Percentiles rank a stretch among this genome's conserved stretches.
Evolutionary conservation across 2,113 vertebrate genomes (phyloP).

Genomic region (Misgurnus anguillicaudatus): DNA sequence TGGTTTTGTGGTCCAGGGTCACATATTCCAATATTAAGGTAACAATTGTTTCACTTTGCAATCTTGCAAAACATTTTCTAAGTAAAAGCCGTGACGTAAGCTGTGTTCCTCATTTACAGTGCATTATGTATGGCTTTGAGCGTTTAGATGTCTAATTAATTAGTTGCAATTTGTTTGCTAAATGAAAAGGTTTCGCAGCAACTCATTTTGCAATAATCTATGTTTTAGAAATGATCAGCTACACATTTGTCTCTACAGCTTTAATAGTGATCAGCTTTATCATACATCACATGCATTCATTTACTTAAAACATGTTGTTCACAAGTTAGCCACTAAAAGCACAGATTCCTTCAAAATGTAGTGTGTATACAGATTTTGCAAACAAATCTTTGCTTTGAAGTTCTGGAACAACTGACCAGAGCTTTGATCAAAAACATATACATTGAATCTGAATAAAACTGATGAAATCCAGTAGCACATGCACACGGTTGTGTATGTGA

Average conservation of each 20-base stretch:
- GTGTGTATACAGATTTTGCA: background rate
- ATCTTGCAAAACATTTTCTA: background rate
- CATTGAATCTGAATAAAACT: background rate
- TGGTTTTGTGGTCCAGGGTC: too few species aligned
- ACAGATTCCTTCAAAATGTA: conserved; percentile 3
- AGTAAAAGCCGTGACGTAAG: background rate
- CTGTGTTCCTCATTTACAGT: background rate
- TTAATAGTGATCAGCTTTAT: background rate
- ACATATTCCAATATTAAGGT: too few species aligned
- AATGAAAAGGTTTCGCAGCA: background rate
- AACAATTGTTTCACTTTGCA: background rate
- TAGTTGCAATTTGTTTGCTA: background rate
- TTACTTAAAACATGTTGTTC: background rate
- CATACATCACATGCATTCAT: background rate
- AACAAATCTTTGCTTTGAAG: background rate
- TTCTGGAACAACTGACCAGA: background rate
- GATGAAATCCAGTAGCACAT: background rate
- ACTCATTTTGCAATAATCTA: conserved; percentile 1
- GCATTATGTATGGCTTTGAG: background rate
- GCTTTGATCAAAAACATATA: background rate
- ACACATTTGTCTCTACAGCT: background rate
- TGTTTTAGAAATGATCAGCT: too few species aligned
- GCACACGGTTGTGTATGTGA: conserved; percentile 23
- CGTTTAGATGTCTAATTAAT: background rate
- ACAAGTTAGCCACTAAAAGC: too few species aligned